A percentile compares a stretch with the other conserved stretches of the same genome.
Conservation (phyloP, 1,140 invertebrate species). For the Diprion similis region DNA sequence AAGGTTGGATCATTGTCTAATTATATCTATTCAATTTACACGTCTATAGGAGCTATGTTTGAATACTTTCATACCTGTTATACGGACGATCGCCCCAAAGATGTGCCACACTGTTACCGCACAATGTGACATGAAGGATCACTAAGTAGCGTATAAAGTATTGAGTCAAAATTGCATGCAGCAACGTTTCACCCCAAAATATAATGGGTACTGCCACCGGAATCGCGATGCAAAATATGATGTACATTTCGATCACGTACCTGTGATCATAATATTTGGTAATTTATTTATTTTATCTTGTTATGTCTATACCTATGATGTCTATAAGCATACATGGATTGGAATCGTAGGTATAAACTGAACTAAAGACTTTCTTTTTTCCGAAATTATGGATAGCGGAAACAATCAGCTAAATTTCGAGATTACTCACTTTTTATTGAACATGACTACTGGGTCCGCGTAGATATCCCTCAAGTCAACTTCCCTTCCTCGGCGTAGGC, state of each 20-base stretch:
- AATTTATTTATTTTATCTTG: too few relatives aligned
- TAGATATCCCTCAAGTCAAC: constrained; percentile 76
- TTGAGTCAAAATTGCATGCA: constrained; percentile 60
- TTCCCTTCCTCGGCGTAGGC: constrained; percentile 60
- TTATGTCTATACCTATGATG: too few relatives aligned
- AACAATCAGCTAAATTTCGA: too few relatives aligned
- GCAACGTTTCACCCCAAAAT: constrained; percentile 66
- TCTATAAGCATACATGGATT: too few relatives aligned
- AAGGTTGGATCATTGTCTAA: too few relatives aligned
- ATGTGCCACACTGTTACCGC: constrained; percentile 74
- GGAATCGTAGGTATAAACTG: too few relatives aligned
- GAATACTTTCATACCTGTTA: constrained; percentile 59
- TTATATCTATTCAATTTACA: too few relatives aligned
- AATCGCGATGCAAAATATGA: constrained; percentile 64
- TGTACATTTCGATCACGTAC: constrained; percentile 43
- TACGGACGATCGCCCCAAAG: constrained; percentile 69
- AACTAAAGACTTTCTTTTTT: too few relatives aligned
- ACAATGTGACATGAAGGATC: constrained; percentile 70
- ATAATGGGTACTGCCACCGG: constrained; percentile 66
- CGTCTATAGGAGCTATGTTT: too few relatives aligned
- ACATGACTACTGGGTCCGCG: constrained; percentile 70
- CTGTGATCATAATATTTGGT: neutral
- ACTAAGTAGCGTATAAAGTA: constrained; percentile 60
- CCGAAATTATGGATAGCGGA: too few relatives aligned
- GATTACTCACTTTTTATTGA: neutral